phyloP scores from a whole-genome alignment of 2,113 vertebrate species.

The Podarcis raffonei region DNA sequence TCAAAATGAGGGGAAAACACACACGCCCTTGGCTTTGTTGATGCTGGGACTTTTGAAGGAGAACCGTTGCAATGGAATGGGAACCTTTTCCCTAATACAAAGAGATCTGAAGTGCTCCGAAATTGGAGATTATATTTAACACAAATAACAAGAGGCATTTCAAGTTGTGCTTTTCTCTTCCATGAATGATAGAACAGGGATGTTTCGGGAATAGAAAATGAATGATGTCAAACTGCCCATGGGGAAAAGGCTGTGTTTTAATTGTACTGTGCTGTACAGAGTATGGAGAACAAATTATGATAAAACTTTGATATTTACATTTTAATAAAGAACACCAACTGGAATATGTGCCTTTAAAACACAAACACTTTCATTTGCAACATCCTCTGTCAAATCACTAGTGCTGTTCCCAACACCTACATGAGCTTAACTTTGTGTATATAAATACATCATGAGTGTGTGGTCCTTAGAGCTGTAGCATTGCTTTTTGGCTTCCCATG shows the following conservation, averaged over 20 bases:
- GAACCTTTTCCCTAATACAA: background rate
- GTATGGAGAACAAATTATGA: background rate
- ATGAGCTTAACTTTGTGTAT: background rate
- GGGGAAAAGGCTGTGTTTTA: background rate
- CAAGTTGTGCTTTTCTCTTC: background rate
- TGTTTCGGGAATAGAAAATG: background rate
- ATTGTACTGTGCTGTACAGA: background rate
- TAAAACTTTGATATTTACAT: background rate
- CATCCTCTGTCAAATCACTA: background rate
- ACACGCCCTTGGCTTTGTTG: background rate
- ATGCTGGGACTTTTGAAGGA: background rate
- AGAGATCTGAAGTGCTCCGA: background rate
- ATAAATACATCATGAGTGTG: background rate
- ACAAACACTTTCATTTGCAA: background rate
- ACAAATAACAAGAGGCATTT: conserved; percentile 5
- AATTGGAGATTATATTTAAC: conserved; percentile 4
- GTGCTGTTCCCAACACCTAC: background rate
- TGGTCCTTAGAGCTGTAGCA: too few species aligned
- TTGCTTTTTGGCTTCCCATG: too few species aligned
- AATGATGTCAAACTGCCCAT: background rate
- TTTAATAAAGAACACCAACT: background rate
- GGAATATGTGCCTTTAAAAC: background rate
- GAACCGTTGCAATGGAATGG: conserved; percentile 3
- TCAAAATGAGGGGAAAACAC: conserved; percentile 41
- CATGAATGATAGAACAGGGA: background rate